Conservation (phyloP, 1,140 invertebrate species). For the Drosophila orosa region DNA sequence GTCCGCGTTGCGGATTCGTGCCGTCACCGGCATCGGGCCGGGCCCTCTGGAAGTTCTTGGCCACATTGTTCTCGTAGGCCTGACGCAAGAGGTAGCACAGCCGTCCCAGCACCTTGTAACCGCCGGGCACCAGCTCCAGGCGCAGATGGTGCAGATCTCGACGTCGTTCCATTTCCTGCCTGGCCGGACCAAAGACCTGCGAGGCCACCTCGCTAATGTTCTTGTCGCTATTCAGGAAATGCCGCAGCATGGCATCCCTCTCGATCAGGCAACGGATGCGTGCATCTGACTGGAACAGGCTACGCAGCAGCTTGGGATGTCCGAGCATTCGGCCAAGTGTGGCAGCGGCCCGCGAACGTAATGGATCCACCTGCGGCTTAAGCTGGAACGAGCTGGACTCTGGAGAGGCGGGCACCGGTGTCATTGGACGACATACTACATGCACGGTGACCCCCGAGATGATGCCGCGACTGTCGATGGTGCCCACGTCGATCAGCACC, state of each 20-base stretch:
- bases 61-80: slow-evolving; percentile 54
- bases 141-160: slow-evolving; percentile 55
- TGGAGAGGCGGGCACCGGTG: too few species aligned
- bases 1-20: slow-evolving; percentile 55
- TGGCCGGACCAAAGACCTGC: slow-evolving; percentile 44
- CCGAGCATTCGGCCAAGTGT: slow-evolving; percentile 2
- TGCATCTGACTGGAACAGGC: slow-evolving; percentile 31
- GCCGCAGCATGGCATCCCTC: slow-evolving; percentile 34
- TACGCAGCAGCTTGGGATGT: slow-evolving; percentile 25
- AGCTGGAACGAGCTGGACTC: not conserved
- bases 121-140: slow-evolving; percentile 54
- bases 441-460: slow-evolving; percentile 62
- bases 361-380: not conserved
- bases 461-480: slow-evolving; percentile 62
- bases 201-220: slow-evolving; percentile 52
- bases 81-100: slow-evolving; percentile 31
- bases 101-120: slow-evolving; percentile 17
- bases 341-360: not conserved
- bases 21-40: too few species aligned
- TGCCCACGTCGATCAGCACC: slow-evolving; percentile 55
- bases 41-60: slow-evolving; percentile 29
- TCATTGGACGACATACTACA: slow-evolving; percentile 41
- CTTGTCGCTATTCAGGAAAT: slow-evolving; percentile 56
- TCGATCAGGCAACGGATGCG: slow-evolving; percentile 40
- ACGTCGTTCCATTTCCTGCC: slow-evolving; percentile 46